Conservation (phyloP, 2,888 invertebrate species). For the Theodoxus fluviatilis region DNA sequence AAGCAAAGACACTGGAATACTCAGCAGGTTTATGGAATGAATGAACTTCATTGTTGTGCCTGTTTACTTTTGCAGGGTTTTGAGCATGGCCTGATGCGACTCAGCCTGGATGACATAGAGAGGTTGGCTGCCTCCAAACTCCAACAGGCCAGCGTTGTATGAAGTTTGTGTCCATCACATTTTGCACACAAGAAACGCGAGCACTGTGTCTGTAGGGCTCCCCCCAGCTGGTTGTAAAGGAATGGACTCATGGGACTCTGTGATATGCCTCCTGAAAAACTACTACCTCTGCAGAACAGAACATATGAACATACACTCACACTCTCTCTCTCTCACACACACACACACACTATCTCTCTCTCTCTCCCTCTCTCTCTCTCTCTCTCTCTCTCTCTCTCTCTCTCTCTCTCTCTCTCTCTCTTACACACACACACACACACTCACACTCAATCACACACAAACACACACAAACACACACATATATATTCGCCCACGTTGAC, state of each 20-base stretch:
- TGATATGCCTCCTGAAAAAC: too few species aligned
- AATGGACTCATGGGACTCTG: neutral
- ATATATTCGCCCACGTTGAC: neutral
- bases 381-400: neutral
- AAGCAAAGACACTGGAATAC: too few species aligned
- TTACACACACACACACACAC: constrained; percentile 3
- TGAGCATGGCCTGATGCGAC: constrained; percentile 39
- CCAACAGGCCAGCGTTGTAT: constrained; percentile 21
- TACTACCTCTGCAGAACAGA: too few species aligned
- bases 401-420: neutral
- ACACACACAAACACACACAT: neutral
- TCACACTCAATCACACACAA: neutral
- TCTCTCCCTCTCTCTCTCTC: neutral
- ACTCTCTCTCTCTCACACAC: neutral
- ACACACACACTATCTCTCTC: neutral
- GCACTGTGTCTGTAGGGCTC: neutral
- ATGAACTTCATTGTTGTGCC: neutral
- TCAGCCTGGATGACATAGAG: constrained; percentile 58
- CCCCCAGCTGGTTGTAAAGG: neutral
- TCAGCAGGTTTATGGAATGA: too few species aligned
- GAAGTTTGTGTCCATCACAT: neutral
- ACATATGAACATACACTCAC: neutral
- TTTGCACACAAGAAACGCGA: constrained; percentile 9
- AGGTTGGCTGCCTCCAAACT: constrained; percentile 45
- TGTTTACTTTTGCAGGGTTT: constrained; percentile 43